Conservation (phyloP, 2,113 vertebrate genomes). For the Onychostoma macrolepis region DNA sequence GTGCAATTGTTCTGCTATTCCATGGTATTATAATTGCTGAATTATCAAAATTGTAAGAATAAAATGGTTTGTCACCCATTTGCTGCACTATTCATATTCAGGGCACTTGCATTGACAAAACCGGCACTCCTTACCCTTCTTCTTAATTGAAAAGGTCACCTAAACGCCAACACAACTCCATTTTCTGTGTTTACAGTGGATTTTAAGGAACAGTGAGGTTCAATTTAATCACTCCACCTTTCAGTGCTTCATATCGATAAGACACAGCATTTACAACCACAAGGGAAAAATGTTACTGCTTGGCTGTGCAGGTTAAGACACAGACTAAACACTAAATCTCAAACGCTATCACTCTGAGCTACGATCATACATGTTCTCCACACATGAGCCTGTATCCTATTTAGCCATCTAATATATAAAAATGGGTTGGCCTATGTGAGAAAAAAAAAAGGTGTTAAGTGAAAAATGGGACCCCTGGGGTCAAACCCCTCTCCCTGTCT, state of each 20-base stretch:
- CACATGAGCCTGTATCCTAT: not conserved
- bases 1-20: no score
- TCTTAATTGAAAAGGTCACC: slow-evolving; percentile 7
- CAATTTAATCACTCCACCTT: not conserved
- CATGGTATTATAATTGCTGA: no score
- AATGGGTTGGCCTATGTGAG: not conserved
- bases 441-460: slow-evolving; percentile 17
- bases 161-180: not conserved
- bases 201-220: not conserved
- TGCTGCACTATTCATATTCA: no score
- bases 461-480: slow-evolving; percentile 17
- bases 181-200: not conserved
- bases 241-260: not conserved
- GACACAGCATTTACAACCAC: not conserved
- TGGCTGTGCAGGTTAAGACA: not conserved
- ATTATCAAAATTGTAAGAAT: no score
- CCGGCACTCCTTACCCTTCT: not conserved
- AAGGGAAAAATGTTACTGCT: not conserved
- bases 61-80: no score
- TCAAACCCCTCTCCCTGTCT: slow-evolving; percentile 22
- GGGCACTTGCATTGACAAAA: slow-evolving; percentile 2
- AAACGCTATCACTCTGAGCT: not conserved
- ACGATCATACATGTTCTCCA: not conserved
- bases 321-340: not conserved
- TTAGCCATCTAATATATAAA: slow-evolving; percentile 11